These are phyloP conservation scores for Hippasteria phrygiana DNA, from an alignment of 53 echinoderm and acorn worm genomes.

Conservation along the genomic window DNA sequence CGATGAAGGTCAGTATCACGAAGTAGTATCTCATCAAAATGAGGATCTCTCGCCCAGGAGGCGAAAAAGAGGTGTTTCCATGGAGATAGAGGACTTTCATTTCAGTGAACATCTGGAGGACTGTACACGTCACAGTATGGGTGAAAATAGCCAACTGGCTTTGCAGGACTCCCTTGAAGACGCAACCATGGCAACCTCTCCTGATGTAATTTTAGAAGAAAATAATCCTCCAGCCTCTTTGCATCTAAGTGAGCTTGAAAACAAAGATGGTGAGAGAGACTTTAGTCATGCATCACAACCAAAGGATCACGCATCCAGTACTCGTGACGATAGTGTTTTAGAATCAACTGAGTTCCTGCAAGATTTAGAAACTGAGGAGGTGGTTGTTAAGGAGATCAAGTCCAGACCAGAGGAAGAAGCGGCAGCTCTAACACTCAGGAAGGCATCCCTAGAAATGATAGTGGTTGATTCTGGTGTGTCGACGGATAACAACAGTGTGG, in stretches of 20 bases:
- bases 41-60: background rate
- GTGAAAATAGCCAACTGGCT: background rate
- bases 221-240: background rate
- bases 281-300: background rate
- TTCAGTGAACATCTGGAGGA: background rate
- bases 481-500: conserved; percentile 37
- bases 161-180: conserved; percentile 16
- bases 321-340: background rate
- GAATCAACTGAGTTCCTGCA: background rate
- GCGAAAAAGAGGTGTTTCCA: background rate
- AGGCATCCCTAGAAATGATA: background rate
- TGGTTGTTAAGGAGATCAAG: conserved; percentile 47
- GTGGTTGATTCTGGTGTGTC: conserved; percentile 48
- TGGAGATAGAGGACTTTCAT: background rate
- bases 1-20: background rate
- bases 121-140: background rate
- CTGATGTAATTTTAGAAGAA: background rate
- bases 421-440: background rate
- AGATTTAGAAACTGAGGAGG: background rate
- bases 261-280: background rate
- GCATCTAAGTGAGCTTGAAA: background rate
- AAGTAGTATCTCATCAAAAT: background rate
- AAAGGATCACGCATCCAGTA: background rate
- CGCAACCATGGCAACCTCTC: background rate
- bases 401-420: conserved; percentile 36